phyloP scores from a whole-genome alignment of 2,888 invertebrate species.

The Charanyca ferruginea region DNA sequence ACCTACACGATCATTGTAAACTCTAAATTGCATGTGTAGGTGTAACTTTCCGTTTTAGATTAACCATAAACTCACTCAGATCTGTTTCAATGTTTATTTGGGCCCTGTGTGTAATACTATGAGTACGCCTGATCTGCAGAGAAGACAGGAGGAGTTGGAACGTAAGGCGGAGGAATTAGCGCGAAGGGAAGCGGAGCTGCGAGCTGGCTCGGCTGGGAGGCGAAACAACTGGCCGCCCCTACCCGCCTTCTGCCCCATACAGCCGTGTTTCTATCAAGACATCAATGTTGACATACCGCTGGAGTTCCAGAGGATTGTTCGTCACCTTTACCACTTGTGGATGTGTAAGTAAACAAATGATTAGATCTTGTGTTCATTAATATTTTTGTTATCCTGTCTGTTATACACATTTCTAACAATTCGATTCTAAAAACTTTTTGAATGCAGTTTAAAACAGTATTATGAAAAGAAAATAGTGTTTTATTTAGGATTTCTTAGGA shows the following conservation, averaged over 20 bases:
- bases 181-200: conserved; percentile 96
- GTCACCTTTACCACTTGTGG: conserved; percentile 98
- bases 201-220: conserved; percentile 92
- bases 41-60: conserved; percentile 61
- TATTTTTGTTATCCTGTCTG: neutral
- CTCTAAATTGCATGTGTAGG: conserved; percentile 60
- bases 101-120: conserved; percentile 37
- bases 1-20: conserved; percentile 50
- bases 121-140: conserved; percentile 87
- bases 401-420: conserved; percentile 9
- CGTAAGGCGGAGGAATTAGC: conserved; percentile 97
- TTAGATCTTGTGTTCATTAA: conserved; percentile 2
- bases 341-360: conserved; percentile 94
- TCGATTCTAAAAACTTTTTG: neutral
- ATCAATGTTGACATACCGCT: conserved; percentile 99
- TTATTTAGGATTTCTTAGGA: too few relatives aligned
- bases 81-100: conserved; percentile 22
- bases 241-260: conserved; percentile 97
- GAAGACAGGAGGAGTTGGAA: conserved; percentile 97
- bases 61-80: conserved; percentile 39
- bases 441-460: too few relatives aligned
- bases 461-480: too few relatives aligned
- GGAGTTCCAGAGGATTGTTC: conserved; percentile 99
- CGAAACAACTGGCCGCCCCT: conserved; percentile 99
- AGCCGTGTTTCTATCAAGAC: conserved; percentile 99